phyloP scores from a whole-genome alignment of 2,797 vertebrate genomes.

The Pseudotriccus pelzelni region DNA sequence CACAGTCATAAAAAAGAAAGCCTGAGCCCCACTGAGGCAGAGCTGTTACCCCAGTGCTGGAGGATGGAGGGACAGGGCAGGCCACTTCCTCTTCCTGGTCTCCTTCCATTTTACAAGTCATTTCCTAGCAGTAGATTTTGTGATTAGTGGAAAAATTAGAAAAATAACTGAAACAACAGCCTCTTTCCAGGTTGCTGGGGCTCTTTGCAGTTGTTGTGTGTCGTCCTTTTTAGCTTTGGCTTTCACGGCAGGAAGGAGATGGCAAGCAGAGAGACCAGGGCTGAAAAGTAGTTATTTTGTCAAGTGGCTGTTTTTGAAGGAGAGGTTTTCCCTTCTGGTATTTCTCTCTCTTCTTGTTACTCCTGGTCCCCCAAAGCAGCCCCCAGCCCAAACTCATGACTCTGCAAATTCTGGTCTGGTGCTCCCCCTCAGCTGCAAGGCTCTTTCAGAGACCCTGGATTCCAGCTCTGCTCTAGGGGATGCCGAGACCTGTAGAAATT shows the following conservation, averaged over 20 bases:
- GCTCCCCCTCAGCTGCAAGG: background rate
- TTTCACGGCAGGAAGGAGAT: background rate
- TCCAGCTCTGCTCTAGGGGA: background rate
- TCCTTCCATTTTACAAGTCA: slow-evolving; percentile 13
- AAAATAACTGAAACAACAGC: background rate
- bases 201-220: background rate
- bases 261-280: background rate
- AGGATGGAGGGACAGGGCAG: background rate
- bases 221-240: background rate
- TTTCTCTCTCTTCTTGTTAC: background rate
- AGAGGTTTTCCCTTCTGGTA: background rate
- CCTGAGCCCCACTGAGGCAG: background rate
- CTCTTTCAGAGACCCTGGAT: background rate
- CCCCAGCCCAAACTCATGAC: background rate
- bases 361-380: background rate
- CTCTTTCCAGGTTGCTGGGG: background rate
- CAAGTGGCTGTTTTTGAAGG: background rate
- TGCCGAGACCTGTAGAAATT: background rate
- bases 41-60: background rate
- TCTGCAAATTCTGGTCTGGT: background rate
- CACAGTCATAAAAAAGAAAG: background rate
- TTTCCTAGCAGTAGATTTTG: slow-evolving; percentile 38
- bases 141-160: background rate
- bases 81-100: background rate
- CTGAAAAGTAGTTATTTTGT: background rate